Conservation (phyloP, 2,113 vertebrate species). For the Pelmatolapia mariae region DNA sequence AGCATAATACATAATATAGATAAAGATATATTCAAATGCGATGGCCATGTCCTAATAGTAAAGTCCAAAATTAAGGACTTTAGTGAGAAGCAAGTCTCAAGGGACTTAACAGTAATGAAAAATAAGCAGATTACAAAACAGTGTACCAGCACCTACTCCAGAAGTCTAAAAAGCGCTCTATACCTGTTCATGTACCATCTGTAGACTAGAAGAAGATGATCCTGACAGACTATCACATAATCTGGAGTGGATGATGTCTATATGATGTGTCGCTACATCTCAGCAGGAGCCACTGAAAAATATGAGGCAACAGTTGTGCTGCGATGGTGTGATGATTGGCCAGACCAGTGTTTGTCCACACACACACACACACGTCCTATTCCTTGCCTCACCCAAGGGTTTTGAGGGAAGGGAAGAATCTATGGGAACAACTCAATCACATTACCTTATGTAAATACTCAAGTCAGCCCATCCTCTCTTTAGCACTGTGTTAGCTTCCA, state of each 20-base stretch:
- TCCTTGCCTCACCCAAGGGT: slow-evolving; percentile 13
- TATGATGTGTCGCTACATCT: neutral
- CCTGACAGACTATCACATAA: slow-evolving; percentile 1
- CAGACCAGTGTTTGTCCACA: neutral
- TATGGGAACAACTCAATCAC: slow-evolving; percentile 72
- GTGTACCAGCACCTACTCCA: neutral
- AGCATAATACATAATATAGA: neutral
- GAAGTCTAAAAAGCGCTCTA: neutral
- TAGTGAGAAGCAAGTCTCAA: neutral
- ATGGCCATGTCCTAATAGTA: neutral
- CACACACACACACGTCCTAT: neutral
- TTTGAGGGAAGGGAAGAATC: slow-evolving; percentile 51
- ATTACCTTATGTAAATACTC: slow-evolving; percentile 76
- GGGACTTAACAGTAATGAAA: neutral
- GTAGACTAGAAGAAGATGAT: neutral
- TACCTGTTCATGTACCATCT: neutral
- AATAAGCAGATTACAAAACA: neutral
- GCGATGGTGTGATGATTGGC: neutral
- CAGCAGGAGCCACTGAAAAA: neutral
- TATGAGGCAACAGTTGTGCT: slow-evolving; percentile 21
- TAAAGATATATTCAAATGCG: neutral
- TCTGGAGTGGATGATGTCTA: neutral
- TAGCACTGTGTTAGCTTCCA: slow-evolving; percentile 46
- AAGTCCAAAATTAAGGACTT: neutral
- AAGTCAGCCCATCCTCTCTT: slow-evolving; percentile 40